Base-by-base conservation (phyloP, 30 jellyfish, hydroid and myxozoan species). In the Pseudorhiza aurosa region DNA sequence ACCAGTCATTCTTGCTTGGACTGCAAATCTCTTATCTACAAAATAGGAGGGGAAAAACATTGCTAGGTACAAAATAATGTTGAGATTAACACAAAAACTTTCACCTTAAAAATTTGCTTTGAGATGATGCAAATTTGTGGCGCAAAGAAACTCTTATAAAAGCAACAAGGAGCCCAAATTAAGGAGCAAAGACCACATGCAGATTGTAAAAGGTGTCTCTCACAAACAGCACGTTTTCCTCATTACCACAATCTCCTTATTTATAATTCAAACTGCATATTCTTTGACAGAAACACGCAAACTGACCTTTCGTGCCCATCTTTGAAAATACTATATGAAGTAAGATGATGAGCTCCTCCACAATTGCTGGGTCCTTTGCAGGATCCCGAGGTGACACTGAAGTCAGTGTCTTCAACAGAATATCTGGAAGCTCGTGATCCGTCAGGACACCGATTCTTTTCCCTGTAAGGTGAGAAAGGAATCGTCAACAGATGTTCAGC, bases 1-100 rank as follows among this genome's bases (percentile, higher is more conserved):
- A 28, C 95, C 95, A 10, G 95, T 70, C 81, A 84, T 59, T 28
- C 95, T 65, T 21, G 95, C 95, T 47, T 84, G 95, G 21, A 84
- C 84, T 4, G 84, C 64, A 64, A 84, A 84, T 43, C 95, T 56
- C 56, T 84, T 84, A 30, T 84, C 95, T 84, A 68, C 32, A 58
- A 55, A 24, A 62, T 24, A 24, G 19, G 29, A 49, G 47, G 6
- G 30, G n/a, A n/a, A n/a, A n/a, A n/a, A n/a, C n/a, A n/a, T n/a
- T n/a, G n/a, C n/a, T n/a, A n/a, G n/a, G n/a, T n/a, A n/a, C n/a
- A n/a, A n/a, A n/a, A n/a, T n/a, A n/a, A n/a, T n/a, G n/a, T n/a
- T n/a, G n/a, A n/a, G n/a, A n/a, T n/a, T n/a, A n/a, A n/a, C n/a
- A n/a, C n/a, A n/a, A n/a, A n/a, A n/a, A n/a, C n/a, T n/a, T n/a